Percentiles rank a stretch among this genome's conserved stretches.
These are phyloP conservation scores for Orthosia gracilis DNA, from an alignment of 2,888 invertebrate species.

Conservation along the genomic window DNA sequence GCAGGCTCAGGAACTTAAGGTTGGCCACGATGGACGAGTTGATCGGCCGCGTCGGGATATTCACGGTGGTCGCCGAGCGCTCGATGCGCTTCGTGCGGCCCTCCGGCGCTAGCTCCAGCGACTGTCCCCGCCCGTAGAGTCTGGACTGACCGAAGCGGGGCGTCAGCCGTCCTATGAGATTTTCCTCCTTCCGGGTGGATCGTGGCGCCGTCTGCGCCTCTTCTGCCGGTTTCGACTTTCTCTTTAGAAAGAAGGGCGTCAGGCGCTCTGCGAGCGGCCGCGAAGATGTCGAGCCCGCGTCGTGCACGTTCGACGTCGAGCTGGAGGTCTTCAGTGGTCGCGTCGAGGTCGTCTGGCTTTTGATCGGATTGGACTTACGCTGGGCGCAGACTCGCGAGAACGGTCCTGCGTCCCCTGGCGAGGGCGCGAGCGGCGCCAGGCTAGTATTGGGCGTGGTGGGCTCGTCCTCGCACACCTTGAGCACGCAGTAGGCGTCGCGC, in stretches of 20 bases:
- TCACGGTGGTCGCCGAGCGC: conserved; percentile 85
- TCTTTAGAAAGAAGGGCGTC: conserved; percentile 88
- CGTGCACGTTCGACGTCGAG: conserved; percentile 88
- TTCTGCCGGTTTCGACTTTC: conserved; percentile 83
- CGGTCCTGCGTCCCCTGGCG: conserved; percentile 74
- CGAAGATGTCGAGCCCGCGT: conserved; percentile 79
- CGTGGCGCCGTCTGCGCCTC: conserved; percentile 71
- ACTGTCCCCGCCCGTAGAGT: conserved; percentile 85
- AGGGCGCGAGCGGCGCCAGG: conserved; percentile 49
- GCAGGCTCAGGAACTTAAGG: conserved; percentile 86
- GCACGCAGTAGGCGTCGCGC: conserved; percentile 84
- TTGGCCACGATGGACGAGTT: conserved; percentile 87
- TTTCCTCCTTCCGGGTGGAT: conserved; percentile 81
- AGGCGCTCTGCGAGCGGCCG: conserved; percentile 85
- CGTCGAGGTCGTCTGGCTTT: conserved; percentile 78
- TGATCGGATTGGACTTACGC: conserved; percentile 88
- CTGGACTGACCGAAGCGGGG: conserved; percentile 88
- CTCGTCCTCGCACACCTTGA: conserved; percentile 86
- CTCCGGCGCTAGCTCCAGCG: conserved; percentile 82
- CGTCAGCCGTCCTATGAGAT: conserved; percentile 85
- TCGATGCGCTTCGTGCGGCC: conserved; percentile 80
- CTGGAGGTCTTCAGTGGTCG: conserved; percentile 85
- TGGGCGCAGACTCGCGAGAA: conserved; percentile 86
- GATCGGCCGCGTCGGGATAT: conserved; percentile 82
- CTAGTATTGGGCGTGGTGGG: conserved; percentile 59